These are phyloP conservation scores for Enteromius radiatus DNA, from an alignment of 2,797 vertebrate genomes.

Conservation along the genomic window DNA sequence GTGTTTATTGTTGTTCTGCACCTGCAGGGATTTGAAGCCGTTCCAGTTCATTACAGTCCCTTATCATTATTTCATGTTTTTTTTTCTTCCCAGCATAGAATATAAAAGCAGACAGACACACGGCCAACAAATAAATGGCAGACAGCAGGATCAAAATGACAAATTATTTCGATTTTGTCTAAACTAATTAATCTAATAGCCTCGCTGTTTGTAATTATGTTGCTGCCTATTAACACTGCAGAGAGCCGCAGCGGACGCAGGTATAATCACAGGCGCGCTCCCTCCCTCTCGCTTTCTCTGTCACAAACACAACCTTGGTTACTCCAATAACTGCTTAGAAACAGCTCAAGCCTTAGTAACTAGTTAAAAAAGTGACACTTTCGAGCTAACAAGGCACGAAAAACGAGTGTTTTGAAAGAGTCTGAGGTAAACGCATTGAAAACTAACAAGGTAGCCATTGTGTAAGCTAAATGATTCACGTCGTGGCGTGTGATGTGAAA, in stretches of 20 bases:
- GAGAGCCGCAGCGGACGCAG: not conserved
- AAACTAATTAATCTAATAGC: conserved; percentile 21
- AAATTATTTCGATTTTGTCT: not conserved
- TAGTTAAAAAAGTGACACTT: not conserved
- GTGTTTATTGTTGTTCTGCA: not conserved
- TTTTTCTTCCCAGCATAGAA: not conserved
- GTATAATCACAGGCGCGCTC: conserved; percentile 14
- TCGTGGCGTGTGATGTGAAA: not conserved
- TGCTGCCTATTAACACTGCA: conserved; percentile 4
- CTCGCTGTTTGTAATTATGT: conserved; percentile 26
- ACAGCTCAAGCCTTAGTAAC: not conserved
- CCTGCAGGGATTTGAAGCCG: not conserved
- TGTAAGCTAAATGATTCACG: not conserved
- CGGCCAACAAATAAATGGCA: not conserved
- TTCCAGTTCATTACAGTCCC: conserved; percentile 4
- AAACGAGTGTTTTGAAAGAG: not conserved
- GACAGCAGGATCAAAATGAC: not conserved
- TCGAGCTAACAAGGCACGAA: not conserved
- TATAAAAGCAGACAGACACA: not conserved
- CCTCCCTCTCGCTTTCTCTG: not conserved
- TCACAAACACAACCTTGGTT: conserved; percentile 12
- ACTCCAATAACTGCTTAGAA: conserved; percentile 4
- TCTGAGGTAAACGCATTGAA: not conserved
- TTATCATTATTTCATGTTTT: not conserved
- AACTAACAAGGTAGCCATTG: not conserved